Percentiles rank a stretch among this genome's conserved stretches.
These are phyloP conservation scores for Cheilosia vulpina DNA, from an alignment of 2,888 invertebrate genomes.

Conservation along the genomic window DNA sequence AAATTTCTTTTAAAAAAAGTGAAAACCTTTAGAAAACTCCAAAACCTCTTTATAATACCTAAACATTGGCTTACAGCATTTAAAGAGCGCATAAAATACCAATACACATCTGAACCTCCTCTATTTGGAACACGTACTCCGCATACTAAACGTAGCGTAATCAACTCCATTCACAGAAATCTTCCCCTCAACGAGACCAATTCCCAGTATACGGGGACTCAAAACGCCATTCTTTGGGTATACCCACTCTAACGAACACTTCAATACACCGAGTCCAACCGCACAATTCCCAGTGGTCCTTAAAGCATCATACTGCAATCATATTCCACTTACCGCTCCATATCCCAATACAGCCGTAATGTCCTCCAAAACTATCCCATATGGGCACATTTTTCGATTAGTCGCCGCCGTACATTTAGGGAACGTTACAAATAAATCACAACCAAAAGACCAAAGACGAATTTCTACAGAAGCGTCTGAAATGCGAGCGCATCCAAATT, in stretches of 20 bases:
- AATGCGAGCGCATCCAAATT: conserved; percentile 54
- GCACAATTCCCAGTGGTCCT: conserved; percentile 61
- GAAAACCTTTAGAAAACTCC: too few species aligned
- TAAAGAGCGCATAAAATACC: too few species aligned
- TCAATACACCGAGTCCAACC: conserved; percentile 5
- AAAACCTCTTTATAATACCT: too few species aligned
- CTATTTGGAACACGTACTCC: too few species aligned
- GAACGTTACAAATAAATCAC: conserved; percentile 68
- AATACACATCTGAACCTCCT: too few species aligned
- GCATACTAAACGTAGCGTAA: too few species aligned
- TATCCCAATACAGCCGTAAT: conserved; percentile 32
- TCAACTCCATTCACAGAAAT: neutral
- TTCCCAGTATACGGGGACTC: conserved; percentile 30
- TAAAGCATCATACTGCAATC: conserved; percentile 64
- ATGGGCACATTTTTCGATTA: conserved; percentile 70
- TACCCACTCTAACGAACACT: neutral
- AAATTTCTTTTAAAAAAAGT: too few species aligned
- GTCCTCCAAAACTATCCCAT: conserved; percentile 55
- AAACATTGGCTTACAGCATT: too few species aligned
- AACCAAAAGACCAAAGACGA: conserved; percentile 24
- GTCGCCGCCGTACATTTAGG: conserved; percentile 53
- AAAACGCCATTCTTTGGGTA: neutral
- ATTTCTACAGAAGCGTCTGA: conserved; percentile 19
- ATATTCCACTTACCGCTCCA: conserved; percentile 67
- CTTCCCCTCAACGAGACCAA: neutral